Evolutionary conservation across 2,888 invertebrate species (phyloP).

Genomic region (Coleophora deauratella): DNA sequence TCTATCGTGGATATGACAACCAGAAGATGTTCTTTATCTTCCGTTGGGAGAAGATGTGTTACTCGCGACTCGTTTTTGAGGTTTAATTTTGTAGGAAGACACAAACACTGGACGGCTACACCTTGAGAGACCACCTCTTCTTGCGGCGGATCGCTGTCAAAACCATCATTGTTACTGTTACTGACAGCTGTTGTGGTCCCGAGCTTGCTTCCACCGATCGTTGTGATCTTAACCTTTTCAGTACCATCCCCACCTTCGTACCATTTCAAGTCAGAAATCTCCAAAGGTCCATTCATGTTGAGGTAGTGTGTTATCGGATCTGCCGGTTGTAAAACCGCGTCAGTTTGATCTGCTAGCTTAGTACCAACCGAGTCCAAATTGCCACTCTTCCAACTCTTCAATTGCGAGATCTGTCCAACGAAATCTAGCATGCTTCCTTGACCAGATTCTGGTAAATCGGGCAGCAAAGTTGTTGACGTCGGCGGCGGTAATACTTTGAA

Average conservation of each 20-base stretch:
- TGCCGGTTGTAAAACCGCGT: conserved; percentile 46
- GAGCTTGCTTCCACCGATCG: conserved; percentile 46
- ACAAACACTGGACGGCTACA: conserved; percentile 73
- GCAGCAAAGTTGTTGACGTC: conserved; percentile 43
- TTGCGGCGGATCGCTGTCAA: conserved; percentile 59
- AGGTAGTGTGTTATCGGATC: conserved; percentile 57
- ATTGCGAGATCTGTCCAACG: conserved; percentile 57
- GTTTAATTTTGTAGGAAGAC: conserved; percentile 65
- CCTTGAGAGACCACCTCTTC: conserved; percentile 59
- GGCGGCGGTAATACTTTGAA: conserved; percentile 54
- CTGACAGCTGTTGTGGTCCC: conserved; percentile 52
- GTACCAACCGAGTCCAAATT: conserved; percentile 56
- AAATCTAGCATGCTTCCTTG: conserved; percentile 57
- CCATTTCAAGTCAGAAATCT: conserved; percentile 64
- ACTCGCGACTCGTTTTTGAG: conserved; percentile 68
- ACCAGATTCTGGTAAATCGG: conserved; percentile 50
- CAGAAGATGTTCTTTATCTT: conserved; percentile 79
- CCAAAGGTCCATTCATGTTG: conserved; percentile 62
- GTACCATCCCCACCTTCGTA: conserved; percentile 57
- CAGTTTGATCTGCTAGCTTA: conserved; percentile 58
- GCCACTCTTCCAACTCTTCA: conserved; percentile 62
- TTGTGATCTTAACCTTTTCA: conserved; percentile 52
- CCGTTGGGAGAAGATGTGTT: conserved; percentile 78
- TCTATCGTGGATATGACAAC: conserved; percentile 69
- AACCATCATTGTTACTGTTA: conserved; percentile 63